Percentiles rank a stretch among this genome's conserved stretches.
These are phyloP conservation scores for Odontomachus brunneus DNA, from an alignment of 1,140 invertebrate species.

Conservation along the genomic window DNA sequence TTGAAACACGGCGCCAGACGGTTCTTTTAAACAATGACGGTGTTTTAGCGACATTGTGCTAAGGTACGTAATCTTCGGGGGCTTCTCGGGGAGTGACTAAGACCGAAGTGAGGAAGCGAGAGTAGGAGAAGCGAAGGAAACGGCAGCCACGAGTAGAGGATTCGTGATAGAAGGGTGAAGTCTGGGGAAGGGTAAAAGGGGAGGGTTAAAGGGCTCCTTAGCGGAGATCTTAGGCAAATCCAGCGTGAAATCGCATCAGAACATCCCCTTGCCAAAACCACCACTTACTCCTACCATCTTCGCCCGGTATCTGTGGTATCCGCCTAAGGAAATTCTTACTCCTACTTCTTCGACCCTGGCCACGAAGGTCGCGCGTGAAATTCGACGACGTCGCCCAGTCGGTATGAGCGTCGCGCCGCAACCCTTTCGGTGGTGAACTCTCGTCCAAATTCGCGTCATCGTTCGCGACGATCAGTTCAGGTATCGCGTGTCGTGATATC, in stretches of 20 bases:
- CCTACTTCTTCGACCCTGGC: constrained; percentile 42
- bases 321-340: constrained; percentile 70
- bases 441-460: neutral
- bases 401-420: no score
- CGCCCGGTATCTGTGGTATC: constrained; percentile 66
- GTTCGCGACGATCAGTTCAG: neutral
- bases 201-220: constrained; percentile 84
- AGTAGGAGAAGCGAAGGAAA: constrained; percentile 58
- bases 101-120: constrained; percentile 58
- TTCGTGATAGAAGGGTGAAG: constrained; percentile 72
- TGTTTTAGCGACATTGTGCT: constrained; percentile 68
- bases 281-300: constrained; percentile 82
- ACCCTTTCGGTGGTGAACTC: neutral
- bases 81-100: constrained; percentile 64
- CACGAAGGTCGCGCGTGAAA: constrained; percentile 39
- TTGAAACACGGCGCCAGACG: constrained; percentile 63
- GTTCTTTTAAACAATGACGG: constrained; percentile 72
- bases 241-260: constrained; percentile 86
- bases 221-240: constrained; percentile 85
- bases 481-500: no score
- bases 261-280: constrained; percentile 83
- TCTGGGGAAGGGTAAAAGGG: constrained; percentile 70
- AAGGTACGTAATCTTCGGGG: constrained; percentile 70
- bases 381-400: constrained; percentile 6
- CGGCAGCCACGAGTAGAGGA: constrained; percentile 62